Conservation (phyloP, 2,797 vertebrate genomes). For the Chromobotia macracanthus region DNA sequence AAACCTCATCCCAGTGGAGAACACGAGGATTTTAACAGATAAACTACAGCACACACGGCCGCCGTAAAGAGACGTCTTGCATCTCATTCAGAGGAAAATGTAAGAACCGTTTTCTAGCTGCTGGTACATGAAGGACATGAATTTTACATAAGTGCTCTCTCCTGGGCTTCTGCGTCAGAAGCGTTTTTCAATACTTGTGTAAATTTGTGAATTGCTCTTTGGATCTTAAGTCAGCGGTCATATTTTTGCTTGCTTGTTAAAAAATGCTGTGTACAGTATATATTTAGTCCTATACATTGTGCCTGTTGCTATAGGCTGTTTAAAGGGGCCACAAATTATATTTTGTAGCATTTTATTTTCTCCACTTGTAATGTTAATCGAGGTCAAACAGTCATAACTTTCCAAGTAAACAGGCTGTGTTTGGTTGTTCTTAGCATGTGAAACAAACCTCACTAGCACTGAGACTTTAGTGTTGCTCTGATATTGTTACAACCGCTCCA, state of each 20-base stretch:
- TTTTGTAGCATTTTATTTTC: no score
- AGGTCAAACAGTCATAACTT: no score
- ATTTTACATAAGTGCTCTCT: conserved; percentile 28
- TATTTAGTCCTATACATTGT: neutral
- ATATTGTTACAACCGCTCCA: no score
- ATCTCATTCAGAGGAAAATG: conserved; percentile 11
- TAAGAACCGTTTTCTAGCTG: conserved; percentile 25
- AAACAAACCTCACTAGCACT: no score
- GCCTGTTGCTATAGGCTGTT: neutral
- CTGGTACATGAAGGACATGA: conserved; percentile 22
- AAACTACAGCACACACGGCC: conserved; percentile 11
- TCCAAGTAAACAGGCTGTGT: no score
- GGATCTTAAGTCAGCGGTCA: neutral
- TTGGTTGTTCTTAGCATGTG: no score
- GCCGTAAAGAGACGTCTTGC: conserved; percentile 5
- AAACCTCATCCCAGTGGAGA: conserved; percentile 38
- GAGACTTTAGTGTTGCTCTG: no score
- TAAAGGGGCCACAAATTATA: no score
- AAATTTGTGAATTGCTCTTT: conserved; percentile 23
- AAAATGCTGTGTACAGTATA: neutral
- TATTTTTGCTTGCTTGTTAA: neutral
- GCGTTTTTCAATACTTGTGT: conserved; percentile 16
- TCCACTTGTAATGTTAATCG: no score
- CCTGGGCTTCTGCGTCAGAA: conserved; percentile 15
- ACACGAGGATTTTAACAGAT: conserved; percentile 39